Evolutionary conservation across 2,113 vertebrate species (phyloP), one percentile per base, ranked within the genome.

Genomic region (Pelvicachromis taeniatus): DNA sequence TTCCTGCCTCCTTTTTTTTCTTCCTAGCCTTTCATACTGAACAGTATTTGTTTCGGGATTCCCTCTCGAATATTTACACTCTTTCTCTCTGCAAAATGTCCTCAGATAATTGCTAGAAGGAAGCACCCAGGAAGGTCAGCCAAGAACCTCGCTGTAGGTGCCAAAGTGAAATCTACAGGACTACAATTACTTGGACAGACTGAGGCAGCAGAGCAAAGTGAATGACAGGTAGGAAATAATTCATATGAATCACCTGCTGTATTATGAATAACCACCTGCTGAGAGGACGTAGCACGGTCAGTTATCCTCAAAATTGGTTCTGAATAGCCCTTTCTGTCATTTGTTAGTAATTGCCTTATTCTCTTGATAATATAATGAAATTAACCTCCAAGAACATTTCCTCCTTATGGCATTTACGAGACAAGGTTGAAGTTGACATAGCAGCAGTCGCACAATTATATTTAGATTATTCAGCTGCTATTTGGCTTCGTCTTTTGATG

Each of bases 161-260:
- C 90, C 91, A 93, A 87, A 93, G 88, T 85, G 90, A 95, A 91
- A 92, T 91, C 94, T 91, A 83, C 93, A 89, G 91, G 90, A 94
- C 93, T 93, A 93, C 93, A 94, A 92, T 94, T 94, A 92, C 92
- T 82, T 86, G 86, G 85, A 89, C 91, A 59, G 90, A 84, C 80
- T 82, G 83, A 85, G 84, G 87, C 88, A 50, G 92, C 82, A 38
- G 89, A 90, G 89, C 92, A 83, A 85, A 91, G 93, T 94, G 93
- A 95, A 91, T 94, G 94, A 96, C 94, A 94, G 93, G 94, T 95
- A 92, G 90, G 92, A 95, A 94, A 93, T 93, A 93, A 94, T 93
- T 95, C 93, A 92, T 90, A 91, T 83, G 86, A 91, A 93, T 93
- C 89, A 92, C 89, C 89, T 87, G 89, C 90, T 92, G 89, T 94